A percentile compares a stretch with the other conserved stretches of the same genome.
These are phyloP conservation scores for Cyanoliseus patagonus DNA, from an alignment of 2,113 vertebrate species.

Conservation along the genomic window DNA sequence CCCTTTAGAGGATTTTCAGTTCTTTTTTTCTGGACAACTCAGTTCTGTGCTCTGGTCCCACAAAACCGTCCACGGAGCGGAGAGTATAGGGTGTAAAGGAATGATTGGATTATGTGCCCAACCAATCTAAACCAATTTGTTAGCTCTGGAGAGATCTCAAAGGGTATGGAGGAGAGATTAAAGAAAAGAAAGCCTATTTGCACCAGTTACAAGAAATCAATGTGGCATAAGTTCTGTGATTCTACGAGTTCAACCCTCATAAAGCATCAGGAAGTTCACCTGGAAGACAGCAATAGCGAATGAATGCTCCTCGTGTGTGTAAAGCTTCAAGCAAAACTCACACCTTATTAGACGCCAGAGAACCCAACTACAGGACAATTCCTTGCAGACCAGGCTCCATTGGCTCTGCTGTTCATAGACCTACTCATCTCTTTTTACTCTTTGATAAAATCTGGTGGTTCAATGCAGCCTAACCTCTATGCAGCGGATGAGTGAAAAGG, in stretches of 20 bases:
- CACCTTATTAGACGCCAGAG: not conserved
- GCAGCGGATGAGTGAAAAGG: not conserved
- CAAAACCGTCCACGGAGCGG: not conserved
- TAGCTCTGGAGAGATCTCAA: not conserved
- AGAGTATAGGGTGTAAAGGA: not conserved
- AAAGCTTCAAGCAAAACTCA: not conserved
- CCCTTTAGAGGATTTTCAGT: not conserved
- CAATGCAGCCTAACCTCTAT: not conserved
- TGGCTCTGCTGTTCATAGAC: not conserved
- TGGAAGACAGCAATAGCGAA: not conserved
- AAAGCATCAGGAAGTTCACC: not conserved
- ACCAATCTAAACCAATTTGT: not conserved
- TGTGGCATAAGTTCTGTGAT: not conserved
- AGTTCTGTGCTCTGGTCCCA: not conserved
- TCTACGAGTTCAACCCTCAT: not conserved
- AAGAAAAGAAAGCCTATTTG: not conserved
- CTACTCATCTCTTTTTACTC: not conserved
- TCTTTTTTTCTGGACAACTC: not conserved
- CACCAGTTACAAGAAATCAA: not conserved
- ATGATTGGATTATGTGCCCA: not conserved
- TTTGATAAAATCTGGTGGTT: constrained; percentile 36
- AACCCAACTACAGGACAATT: not conserved
- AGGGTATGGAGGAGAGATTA: not conserved
- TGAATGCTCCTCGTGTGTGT: not conserved
- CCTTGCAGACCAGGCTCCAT: not conserved